Conservation (phyloP, 1,140 invertebrate genomes). For the Rhizoglyphus robini region DNA sequence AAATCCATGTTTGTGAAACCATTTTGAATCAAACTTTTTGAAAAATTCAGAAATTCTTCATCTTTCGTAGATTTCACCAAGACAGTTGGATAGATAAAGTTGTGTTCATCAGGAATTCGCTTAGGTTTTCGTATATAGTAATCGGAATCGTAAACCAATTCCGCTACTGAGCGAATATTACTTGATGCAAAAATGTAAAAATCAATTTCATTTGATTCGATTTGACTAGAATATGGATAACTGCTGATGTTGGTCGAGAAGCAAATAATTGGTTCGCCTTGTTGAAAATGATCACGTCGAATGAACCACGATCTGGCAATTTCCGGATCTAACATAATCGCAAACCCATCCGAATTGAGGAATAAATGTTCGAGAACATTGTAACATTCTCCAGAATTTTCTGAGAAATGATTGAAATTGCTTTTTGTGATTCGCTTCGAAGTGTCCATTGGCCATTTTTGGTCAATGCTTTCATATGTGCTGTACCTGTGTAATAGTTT, state of each 20-base stretch:
- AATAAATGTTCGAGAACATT: constrained; percentile 55
- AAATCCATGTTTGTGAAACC: too few species aligned
- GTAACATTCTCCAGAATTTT: background rate
- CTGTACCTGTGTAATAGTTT: too few species aligned
- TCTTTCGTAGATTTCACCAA: too few species aligned
- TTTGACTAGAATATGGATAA: background rate
- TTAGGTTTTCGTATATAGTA: background rate
- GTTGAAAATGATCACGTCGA: constrained; percentile 31
- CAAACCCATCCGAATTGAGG: constrained; percentile 52
- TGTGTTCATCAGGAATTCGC: background rate
- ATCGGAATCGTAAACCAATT: too few species aligned
- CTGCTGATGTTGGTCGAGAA: background rate
- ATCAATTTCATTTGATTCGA: background rate
- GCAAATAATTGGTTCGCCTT: background rate
- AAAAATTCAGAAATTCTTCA: too few species aligned
- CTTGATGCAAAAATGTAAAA: background rate
- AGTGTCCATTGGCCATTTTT: too few species aligned
- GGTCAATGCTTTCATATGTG: too few species aligned
- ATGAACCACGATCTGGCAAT: constrained; percentile 54
- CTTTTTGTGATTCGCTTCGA: too few species aligned
- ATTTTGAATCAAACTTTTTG: too few species aligned
- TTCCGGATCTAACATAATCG: constrained; percentile 46
- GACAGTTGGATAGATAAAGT: too few species aligned
- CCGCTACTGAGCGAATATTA: too few species aligned
- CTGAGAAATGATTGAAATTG: too few species aligned